These are phyloP conservation scores for Temnothorax curvispinosus DNA, from an alignment of 1,140 invertebrate genomes.

Conservation along the genomic window DNA sequence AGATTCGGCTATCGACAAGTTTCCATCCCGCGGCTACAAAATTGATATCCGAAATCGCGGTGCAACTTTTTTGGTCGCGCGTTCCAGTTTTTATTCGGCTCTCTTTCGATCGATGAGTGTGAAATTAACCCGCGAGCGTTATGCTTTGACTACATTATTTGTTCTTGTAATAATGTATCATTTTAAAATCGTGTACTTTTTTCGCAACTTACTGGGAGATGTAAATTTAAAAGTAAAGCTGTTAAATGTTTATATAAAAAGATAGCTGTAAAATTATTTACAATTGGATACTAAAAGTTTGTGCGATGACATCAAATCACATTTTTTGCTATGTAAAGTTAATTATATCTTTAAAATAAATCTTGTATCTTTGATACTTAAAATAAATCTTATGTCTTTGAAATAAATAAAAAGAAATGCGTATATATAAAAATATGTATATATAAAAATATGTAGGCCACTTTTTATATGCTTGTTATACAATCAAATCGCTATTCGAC, in stretches of 20 bases:
- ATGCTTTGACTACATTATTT: conserved; percentile 17
- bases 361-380: too few species aligned
- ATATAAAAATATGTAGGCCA: background rate
- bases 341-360: background rate
- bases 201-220: background rate
- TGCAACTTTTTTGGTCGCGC: conserved; percentile 40
- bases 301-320: background rate
- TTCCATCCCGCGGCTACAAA: conserved; percentile 45
- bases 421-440: background rate
- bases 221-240: background rate
- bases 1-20: conserved; percentile 36
- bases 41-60: conserved; percentile 40
- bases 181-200: background rate
- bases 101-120: conserved; percentile 27
- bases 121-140: conserved; percentile 22
- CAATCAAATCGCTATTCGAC: background rate
- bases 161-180: background rate
- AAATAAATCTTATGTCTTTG: background rate
- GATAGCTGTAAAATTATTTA: background rate
- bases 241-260: background rate
- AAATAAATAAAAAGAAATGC: background rate
- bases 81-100: conserved; percentile 24
- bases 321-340: background rate
- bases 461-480: background rate
- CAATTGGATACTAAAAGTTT: background rate